These are phyloP conservation scores for Eulemur rufifrons DNA, from an alignment of 2,113 vertebrate species.

Conservation along the genomic window DNA sequence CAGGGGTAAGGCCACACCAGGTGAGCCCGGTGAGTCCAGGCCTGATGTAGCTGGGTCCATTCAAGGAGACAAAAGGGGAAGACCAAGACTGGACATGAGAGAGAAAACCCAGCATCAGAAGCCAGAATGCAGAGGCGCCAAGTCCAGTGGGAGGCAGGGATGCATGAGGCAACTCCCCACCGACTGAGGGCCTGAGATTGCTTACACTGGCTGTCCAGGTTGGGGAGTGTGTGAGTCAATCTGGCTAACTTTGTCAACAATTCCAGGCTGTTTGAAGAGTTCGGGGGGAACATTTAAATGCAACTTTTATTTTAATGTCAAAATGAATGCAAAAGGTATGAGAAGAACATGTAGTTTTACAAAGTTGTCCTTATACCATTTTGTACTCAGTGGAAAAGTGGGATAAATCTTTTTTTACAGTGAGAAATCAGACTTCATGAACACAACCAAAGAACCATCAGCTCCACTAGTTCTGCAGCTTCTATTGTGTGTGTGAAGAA, in stretches of 20 bases:
- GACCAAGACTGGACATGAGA: neutral
- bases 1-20: neutral
- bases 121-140: neutral
- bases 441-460: neutral
- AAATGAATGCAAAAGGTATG: neutral
- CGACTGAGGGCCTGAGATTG: neutral
- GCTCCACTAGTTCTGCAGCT: neutral
- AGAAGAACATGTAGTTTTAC: slow-evolving; percentile 12
- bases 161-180: neutral
- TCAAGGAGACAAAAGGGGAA: neutral
- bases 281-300: neutral
- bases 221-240: neutral
- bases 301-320: neutral
- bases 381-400: neutral
- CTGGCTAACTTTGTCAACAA: neutral
- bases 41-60: neutral
- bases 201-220: neutral
- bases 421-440: neutral
- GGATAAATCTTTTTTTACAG: neutral
- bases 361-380: neutral
- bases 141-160: neutral
- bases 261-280: neutral
- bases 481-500: slow-evolving; percentile 16
- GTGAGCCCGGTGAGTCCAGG: neutral
- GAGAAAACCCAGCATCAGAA: neutral